Base-by-base conservation (phyloP, 2,797 vertebrate species). In the Varecia variegata region DNA sequence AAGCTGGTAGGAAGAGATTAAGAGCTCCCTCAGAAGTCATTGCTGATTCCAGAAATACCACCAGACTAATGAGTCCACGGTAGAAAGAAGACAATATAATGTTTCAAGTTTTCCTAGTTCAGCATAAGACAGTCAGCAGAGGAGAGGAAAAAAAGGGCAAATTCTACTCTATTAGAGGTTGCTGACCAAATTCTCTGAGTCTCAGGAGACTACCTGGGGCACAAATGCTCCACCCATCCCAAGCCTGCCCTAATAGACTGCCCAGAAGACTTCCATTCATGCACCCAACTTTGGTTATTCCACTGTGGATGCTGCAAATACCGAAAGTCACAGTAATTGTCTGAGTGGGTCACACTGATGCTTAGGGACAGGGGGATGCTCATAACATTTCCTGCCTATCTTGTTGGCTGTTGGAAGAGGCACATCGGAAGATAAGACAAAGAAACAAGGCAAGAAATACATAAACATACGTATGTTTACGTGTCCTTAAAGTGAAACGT, bases 31-130 rank as follows among this genome's bases (percentile, higher is more conserved):
- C 1, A 0, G 85, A 91, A 58, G 52, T 94, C 40, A 45, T 13
- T 76, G 35, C 13, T 45, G 38, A 94, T 83, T 94, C 93, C 91
- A 82, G 79, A 97, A 96, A 87, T 71, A 86, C 30, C 25, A 56
- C 21, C 0, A 2, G 30, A 74, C 40, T 90, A 35, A 76, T 32
- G 47, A 95, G 65, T 4, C 14, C 0, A 2, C 50, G 12, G 81
- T 85, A 87, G 50, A 88, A 87, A 92, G 27, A 62, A 21, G 45
- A 47, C n/a, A 88, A 40, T 43, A 27, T 17, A 79, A n/a, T 21
- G 56, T 18, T 76, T 88, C 67, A 68, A 40, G 67, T 30, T 73
- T 62, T 73, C 35, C 82, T 32, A 56, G 52, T 88, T 95, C 40
- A 38, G 32, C 38, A 32, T 20, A 62, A 93, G 62, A 47, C 1